Percentiles rank a stretch among this genome's conserved stretches.
phyloP scores from a whole-genome alignment of 2,797 vertebrate species.

The Paedocypris micromegethes region DNA sequence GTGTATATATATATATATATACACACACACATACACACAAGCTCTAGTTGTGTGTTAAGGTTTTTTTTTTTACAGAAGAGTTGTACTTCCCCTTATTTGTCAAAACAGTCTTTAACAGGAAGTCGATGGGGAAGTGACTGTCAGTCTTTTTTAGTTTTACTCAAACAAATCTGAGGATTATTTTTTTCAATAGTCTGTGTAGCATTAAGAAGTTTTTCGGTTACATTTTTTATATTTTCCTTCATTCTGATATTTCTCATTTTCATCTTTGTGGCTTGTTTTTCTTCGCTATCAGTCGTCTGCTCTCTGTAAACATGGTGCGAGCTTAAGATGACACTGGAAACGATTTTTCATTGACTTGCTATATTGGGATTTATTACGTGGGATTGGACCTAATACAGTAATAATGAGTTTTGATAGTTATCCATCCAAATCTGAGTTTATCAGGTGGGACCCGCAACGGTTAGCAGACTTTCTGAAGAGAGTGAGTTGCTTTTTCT shows the following conservation, averaged over 20 bases:
- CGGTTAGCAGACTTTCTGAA: slow-evolving; percentile 65
- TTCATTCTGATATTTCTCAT: neutral
- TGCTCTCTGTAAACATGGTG: neutral
- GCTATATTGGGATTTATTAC: slow-evolving; percentile 12
- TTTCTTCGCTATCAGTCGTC: neutral
- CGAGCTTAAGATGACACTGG: slow-evolving; percentile 4
- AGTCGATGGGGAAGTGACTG: slow-evolving; percentile 58
- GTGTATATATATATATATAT: no score
- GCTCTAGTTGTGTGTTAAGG: neutral
- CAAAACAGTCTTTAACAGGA: slow-evolving; percentile 59
- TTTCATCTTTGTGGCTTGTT: neutral
- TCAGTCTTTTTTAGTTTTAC: slow-evolving; percentile 48
- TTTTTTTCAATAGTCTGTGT: neutral
- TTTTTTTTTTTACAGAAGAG: slow-evolving; percentile 25
- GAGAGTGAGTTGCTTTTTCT: slow-evolving; percentile 61
- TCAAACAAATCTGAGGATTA: slow-evolving; percentile 28
- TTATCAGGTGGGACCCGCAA: slow-evolving; percentile 63
- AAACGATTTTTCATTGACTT: neutral
- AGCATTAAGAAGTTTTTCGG: neutral
- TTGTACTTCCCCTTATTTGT: slow-evolving; percentile 52
- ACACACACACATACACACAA: no score
- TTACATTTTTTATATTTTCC: neutral
- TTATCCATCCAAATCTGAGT: slow-evolving; percentile 57
- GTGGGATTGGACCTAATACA: neutral
- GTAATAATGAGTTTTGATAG: slow-evolving; percentile 60